Evolutionary conservation across 1,140 invertebrate genomes (phyloP).

Genomic region (Grapholita molesta): DNA sequence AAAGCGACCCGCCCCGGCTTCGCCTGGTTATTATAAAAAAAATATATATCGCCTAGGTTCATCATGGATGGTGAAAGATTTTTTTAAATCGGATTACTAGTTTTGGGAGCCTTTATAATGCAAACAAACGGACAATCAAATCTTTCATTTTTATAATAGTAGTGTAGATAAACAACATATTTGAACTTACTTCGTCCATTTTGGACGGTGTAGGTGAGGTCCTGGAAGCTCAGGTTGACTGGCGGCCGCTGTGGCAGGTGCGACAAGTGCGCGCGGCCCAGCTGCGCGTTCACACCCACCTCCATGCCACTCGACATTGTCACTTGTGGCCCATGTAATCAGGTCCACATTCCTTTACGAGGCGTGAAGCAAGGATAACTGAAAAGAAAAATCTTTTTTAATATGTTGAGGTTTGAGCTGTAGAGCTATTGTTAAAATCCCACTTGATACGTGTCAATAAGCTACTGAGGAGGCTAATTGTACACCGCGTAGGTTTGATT

Average conservation of each 20-base stretch:
- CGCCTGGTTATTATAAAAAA: too few species aligned
- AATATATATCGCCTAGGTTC: too few species aligned
- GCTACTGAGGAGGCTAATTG: too few species aligned
- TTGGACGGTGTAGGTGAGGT: slow-evolving; percentile 83
- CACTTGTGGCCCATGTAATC: background rate
- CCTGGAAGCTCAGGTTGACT: slow-evolving; percentile 85
- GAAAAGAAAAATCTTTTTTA: background rate
- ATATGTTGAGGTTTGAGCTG: background rate
- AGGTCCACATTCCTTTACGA: background rate
- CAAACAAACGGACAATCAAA: too few species aligned
- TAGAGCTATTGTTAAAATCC: background rate
- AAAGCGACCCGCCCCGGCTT: too few species aligned
- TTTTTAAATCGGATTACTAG: too few species aligned
- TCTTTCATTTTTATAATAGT: too few species aligned
- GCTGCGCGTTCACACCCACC: slow-evolving; percentile 27
- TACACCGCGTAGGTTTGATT: too few species aligned
- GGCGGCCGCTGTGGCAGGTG: slow-evolving; percentile 81
- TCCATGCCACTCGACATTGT: slow-evolving; percentile 26
- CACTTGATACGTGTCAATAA: too few species aligned
- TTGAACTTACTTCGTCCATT: slow-evolving; percentile 80
- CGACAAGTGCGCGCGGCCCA: slow-evolving; percentile 68
- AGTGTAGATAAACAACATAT: too few species aligned
- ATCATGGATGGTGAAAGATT: too few species aligned
- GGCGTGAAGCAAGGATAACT: background rate
- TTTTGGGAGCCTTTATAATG: too few species aligned